These are phyloP conservation scores for Gibbula magus DNA, from an alignment of 2,888 invertebrate species.

Conservation along the genomic window DNA sequence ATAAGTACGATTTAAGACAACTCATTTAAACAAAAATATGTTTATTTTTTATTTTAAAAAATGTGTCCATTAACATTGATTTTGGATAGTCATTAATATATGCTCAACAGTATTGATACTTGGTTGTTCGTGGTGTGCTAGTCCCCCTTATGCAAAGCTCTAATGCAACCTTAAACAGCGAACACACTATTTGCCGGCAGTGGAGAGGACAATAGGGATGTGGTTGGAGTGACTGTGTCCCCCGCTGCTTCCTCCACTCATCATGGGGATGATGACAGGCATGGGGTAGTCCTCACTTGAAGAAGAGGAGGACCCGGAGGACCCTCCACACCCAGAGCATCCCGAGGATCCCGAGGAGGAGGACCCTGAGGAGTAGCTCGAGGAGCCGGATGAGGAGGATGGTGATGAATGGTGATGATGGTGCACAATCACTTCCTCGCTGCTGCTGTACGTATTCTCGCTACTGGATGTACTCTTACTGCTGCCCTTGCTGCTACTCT, in stretches of 20 bases:
- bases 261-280: background rate
- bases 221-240: background rate
- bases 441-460: background rate
- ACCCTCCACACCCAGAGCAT: background rate
- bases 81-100: too few relatives aligned
- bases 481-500: background rate
- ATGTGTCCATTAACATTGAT: too few relatives aligned
- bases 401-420: background rate
- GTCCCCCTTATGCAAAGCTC: too few relatives aligned
- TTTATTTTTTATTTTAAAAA: too few relatives aligned
- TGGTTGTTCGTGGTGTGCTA: too few relatives aligned
- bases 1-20: too few relatives aligned
- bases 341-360: background rate
- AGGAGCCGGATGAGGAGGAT: background rate
- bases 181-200: background rate
- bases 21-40: too few relatives aligned
- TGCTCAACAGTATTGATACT: too few relatives aligned
- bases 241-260: background rate
- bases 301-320: background rate
- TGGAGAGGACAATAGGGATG: background rate
- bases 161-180: too few relatives aligned
- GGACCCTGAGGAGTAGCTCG: background rate
- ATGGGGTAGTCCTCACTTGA: background rate
- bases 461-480: background rate
- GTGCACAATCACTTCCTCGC: background rate